Evolutionary conservation across 2,888 invertebrate genomes (phyloP).

Genomic region (Calameuta idolon): DNA sequence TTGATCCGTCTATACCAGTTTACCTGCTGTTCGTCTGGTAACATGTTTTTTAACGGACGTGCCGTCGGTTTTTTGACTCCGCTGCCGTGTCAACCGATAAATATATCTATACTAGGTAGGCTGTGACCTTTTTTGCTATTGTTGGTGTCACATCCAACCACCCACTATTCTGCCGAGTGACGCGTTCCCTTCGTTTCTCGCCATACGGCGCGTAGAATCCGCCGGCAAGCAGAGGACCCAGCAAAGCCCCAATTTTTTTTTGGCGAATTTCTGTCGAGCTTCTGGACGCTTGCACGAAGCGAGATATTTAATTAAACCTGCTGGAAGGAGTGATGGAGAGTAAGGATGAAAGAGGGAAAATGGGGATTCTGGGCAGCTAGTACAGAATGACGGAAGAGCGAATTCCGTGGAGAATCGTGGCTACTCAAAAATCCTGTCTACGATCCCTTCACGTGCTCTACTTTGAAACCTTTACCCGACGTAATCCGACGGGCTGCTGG

Average conservation of each 20-base stretch:
- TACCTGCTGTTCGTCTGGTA: neutral
- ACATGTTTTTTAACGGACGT: neutral
- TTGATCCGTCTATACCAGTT: neutral
- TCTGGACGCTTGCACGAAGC: neutral
- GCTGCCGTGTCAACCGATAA: neutral
- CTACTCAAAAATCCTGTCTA: neutral
- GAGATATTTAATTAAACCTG: slow-evolving; percentile 7
- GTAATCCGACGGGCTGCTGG: neutral
- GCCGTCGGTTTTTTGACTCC: neutral
- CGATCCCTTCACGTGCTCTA: neutral
- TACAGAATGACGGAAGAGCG: neutral
- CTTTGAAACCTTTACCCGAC: neutral
- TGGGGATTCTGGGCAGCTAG: neutral
- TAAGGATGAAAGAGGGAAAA: neutral
- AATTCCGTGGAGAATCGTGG: neutral
- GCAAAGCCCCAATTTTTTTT: neutral
- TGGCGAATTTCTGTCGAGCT: neutral
- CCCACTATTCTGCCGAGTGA: neutral
- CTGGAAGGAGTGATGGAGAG: neutral
- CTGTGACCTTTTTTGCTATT: neutral
- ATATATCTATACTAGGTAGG: neutral
- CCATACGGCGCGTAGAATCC: neutral
- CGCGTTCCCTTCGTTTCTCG: neutral
- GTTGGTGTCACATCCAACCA: slow-evolving; percentile 3
- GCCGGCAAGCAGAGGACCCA: neutral